Percentiles rank a stretch among this genome's conserved stretches.
Conservation (phyloP, 2,797 vertebrate species). For the Ambastaia sidthimunki region DNA sequence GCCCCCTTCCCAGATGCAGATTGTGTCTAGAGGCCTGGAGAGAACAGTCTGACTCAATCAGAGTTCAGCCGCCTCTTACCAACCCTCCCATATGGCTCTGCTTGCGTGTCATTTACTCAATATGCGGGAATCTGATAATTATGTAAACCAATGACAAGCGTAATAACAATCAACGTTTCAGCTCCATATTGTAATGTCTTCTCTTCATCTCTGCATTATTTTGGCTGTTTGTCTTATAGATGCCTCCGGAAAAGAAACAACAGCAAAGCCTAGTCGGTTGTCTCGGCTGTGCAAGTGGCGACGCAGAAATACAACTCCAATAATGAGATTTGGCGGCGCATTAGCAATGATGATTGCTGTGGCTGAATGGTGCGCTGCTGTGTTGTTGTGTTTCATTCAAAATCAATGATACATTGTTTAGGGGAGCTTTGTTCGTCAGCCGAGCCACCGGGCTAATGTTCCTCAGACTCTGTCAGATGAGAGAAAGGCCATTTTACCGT, state of each 20-base stretch:
- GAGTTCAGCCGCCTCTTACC: constrained; percentile 67
- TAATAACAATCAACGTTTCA: constrained; percentile 63
- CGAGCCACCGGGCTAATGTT: constrained; percentile 52
- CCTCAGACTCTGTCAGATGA: constrained; percentile 40
- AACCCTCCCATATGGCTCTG: constrained; percentile 68
- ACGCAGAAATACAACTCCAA: constrained; percentile 50
- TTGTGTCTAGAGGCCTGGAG: constrained; percentile 71
- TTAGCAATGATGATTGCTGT: constrained; percentile 58
- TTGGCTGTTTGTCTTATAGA: constrained; percentile 36
- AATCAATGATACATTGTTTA: constrained; percentile 62
- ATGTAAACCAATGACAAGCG: constrained; percentile 72
- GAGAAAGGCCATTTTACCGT: constrained; percentile 41
- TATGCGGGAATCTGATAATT: constrained; percentile 73
- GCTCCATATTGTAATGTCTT: not conserved
- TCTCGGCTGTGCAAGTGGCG: constrained; percentile 51
- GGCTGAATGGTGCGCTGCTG: constrained; percentile 55
- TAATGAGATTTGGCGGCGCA: constrained; percentile 63
- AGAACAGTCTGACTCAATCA: constrained; percentile 72
- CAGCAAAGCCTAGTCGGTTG: constrained; percentile 51
- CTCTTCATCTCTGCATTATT: constrained; percentile 1
- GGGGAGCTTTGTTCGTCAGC: constrained; percentile 58
- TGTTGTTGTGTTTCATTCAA: constrained; percentile 55
- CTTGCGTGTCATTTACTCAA: constrained; percentile 73
- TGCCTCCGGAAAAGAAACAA: constrained; percentile 26
- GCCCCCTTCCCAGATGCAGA: constrained; percentile 64